A percentile compares a stretch with the other conserved stretches of the same genome.
Evolutionary conservation across 2,797 vertebrate genomes (phyloP).

Genomic region (Pitangus sulphuratus): DNA sequence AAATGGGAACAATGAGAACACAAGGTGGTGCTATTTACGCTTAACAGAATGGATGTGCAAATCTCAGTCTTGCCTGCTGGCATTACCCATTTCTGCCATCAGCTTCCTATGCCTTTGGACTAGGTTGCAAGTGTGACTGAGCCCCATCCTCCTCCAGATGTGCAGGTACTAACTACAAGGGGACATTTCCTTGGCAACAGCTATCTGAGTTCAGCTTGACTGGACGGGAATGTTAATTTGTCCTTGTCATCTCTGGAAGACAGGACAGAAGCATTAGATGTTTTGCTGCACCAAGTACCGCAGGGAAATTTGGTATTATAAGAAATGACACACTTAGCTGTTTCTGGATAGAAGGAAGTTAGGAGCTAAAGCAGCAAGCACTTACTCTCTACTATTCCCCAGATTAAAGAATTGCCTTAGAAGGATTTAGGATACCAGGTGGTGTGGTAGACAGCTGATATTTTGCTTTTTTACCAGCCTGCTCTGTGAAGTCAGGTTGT

Average conservation of each 20-base stretch:
- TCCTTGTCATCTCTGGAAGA: slow-evolving; percentile 51
- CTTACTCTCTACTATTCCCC: slow-evolving; percentile 34
- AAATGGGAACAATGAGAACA: background rate
- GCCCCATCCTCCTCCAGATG: background rate
- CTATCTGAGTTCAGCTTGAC: slow-evolving; percentile 9
- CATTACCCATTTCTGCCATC: background rate
- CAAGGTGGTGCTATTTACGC: slow-evolving; percentile 47
- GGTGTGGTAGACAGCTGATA: slow-evolving; percentile 54
- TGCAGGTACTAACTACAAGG: background rate
- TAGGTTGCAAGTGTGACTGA: background rate
- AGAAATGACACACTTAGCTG: slow-evolving; percentile 48
- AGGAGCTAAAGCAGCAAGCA: slow-evolving; percentile 16
- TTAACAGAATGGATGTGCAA: background rate
- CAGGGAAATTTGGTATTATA: slow-evolving; percentile 34
- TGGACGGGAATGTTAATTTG: slow-evolving; percentile 39
- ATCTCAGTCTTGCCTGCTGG: background rate
- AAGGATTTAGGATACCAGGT: slow-evolving; percentile 59
- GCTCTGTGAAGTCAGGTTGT: slow-evolving; percentile 21
- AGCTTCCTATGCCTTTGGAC: background rate
- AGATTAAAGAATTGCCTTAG: slow-evolving; percentile 22
- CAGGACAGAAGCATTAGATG: background rate
- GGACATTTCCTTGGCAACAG: slow-evolving; percentile 38
- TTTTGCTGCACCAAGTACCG: slow-evolving; percentile 32
- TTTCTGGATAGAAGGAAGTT: slow-evolving; percentile 1
- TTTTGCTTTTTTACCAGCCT: slow-evolving; percentile 47